Evolutionary conservation across 2,797 vertebrate species (phyloP), one percentile per base, ranked within the genome.

Genomic region (Anguilla marmorata): DNA sequence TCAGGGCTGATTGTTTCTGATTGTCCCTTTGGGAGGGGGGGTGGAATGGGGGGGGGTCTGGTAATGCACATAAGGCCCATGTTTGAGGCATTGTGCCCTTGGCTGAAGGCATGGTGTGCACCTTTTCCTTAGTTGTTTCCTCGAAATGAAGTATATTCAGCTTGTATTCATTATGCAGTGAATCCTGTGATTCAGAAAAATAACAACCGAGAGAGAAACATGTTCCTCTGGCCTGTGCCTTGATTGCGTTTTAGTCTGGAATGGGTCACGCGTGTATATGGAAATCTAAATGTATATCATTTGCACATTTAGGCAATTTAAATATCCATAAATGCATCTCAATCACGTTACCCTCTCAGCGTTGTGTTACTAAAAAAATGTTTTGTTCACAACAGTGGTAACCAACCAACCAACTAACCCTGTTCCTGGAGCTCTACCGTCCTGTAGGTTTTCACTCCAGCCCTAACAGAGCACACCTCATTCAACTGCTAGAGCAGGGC

Each of bases 1-100:
- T 92, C 89, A 88, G 84, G 86, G 88, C 90, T 93, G 92, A 95
- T 94, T 94, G 94, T 93, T 94, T 88, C n/a, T 45, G 93, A 93
- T 93, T 86, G 85, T 88, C 90, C 79, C 37, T 41, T 41, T 41
- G 37, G 37, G 37, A 41, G 37, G 37, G 63, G 88, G 89, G 86
- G 91, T 94, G 94, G 94, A 90, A 16, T 56, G 91, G 94, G 94
- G 94, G 92, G 93, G 89, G 89, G 80, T 91, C 93, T 92, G 87
- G 90, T 94, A 94, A 94, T 92, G 89, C 91, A 90, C 90, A 91
- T 90, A 93, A 92, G 92, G 91, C 92, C 91, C 89, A 89, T 50
- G 91, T 93, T 90, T 92, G 85, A 94, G 89, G 88, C 88, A 89
- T 92, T 91, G 90, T 94, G 92, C 87, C 90, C 79, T 90, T 90